Conservation (phyloP, 2,797 vertebrate species). For the Brachymystax lenok region DNA sequence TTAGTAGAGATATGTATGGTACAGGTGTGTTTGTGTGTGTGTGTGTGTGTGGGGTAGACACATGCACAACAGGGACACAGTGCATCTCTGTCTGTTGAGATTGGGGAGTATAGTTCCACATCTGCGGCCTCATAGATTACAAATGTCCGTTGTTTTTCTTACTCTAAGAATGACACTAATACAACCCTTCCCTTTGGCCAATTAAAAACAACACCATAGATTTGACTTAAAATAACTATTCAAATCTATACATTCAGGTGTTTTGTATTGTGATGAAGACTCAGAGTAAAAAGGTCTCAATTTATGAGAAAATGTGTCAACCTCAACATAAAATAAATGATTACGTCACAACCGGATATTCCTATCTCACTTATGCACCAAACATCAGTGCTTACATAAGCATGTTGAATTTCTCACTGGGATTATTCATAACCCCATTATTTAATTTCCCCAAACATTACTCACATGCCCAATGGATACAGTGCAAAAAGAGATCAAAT, state of each 20-base stretch:
- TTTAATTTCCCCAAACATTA: constrained; percentile 27
- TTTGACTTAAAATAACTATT: neutral
- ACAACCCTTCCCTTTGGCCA: neutral
- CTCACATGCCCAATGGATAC: constrained; percentile 35
- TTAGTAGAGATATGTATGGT: neutral
- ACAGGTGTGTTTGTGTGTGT: constrained; percentile 20
- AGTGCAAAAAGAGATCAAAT: neutral
- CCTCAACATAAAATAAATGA: neutral
- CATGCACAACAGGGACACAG: too few relatives aligned
- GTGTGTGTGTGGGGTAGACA: constrained; percentile 2
- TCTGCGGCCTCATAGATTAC: neutral
- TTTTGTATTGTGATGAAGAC: neutral
- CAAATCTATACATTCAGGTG: neutral
- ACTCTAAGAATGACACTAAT: neutral
- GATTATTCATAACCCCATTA: constrained; percentile 29
- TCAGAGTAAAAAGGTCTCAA: neutral
- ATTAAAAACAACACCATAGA: neutral
- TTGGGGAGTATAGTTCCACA: neutral
- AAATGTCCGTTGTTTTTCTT: neutral
- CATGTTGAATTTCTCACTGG: constrained; percentile 37
- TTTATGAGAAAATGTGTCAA: neutral
- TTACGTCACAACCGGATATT: neutral
- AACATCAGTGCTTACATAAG: constrained; percentile 41
- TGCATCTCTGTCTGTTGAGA: too few relatives aligned
- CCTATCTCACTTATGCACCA: neutral